These are phyloP conservation scores for Panthera uncia DNA, from an alignment of 2,113 vertebrate genomes.

Conservation along the genomic window DNA sequence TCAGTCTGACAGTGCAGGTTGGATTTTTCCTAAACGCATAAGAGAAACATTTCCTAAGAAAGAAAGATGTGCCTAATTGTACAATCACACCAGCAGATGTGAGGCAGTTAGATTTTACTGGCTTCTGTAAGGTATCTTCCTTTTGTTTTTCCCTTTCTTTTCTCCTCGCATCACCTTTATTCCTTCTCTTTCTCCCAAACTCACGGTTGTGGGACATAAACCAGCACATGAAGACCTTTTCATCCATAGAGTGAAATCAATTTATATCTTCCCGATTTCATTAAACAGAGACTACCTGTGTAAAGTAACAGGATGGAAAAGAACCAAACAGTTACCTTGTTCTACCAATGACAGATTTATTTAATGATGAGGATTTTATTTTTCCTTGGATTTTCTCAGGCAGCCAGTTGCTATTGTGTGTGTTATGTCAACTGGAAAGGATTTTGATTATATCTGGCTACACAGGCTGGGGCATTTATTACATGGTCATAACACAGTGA, in stretches of 20 bases:
- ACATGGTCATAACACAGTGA: neutral
- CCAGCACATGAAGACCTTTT: neutral
- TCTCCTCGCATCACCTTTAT: neutral
- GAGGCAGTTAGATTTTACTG: neutral
- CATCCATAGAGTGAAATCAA: neutral
- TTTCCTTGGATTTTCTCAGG: constrained; percentile 24
- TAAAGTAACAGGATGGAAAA: neutral
- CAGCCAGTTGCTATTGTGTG: neutral
- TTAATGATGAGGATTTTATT: neutral
- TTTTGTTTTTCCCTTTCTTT: neutral
- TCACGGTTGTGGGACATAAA: neutral
- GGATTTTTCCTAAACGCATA: neutral
- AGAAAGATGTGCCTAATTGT: neutral
- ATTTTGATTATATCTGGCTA: neutral
- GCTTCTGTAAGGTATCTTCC: neutral
- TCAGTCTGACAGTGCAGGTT: neutral
- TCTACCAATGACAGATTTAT: neutral
- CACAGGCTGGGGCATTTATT: neutral
- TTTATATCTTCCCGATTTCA: neutral
- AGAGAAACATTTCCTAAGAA: neutral
- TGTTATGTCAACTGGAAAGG: neutral
- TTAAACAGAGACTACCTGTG: neutral
- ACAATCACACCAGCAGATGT: neutral
- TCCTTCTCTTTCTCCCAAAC: neutral
- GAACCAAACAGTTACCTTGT: neutral